Evolutionary conservation across 2,113 vertebrate genomes (phyloP), one percentile per base, ranked within the genome.

Genomic region (Osmerus mordax): DNA sequence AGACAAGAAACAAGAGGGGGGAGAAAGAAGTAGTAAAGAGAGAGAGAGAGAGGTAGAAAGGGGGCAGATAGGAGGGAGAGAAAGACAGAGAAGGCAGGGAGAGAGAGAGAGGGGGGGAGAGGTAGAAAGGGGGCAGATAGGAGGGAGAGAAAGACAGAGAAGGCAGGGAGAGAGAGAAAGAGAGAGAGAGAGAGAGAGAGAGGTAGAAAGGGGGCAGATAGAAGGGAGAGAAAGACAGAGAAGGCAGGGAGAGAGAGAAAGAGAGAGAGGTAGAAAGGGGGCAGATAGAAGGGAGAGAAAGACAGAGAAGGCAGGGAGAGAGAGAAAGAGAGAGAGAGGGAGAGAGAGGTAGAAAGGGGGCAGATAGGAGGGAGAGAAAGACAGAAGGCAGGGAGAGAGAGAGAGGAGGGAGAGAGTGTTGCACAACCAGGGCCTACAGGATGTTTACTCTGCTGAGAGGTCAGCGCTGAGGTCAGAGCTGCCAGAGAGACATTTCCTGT

Each of bases 391-490:
- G n/a, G n/a, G n/a, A n/a, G n/a, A n/a, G 65, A 71, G 74, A 78
- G 72, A 61, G 12, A 41, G n/a, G 28, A 29, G 18, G 3, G 21
- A 23, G 14, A 59, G 7, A 12, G 53, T 36, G 73, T 56, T 70
- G 21, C 58, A 16, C 66, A 74, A 74, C 29, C 1, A 21, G 56
- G 71, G 65, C 28, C 65, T 56, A 70, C 19, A 73, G 62, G 63
- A 73, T 70, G 73, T 78, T 73, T 72, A 67, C 67, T 51, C 56
- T 65, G 21, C 77, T 70, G 25, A 59, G 58, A 23, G 23, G 1
- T 23, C 23, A 23, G 23, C 23, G 23, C 23, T 23, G 23, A 70
- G 67, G 25, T 70, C 73, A 78, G n/a, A 9, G 36, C 18, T 54
- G 63, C 51, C 56, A 65, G 66, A 68, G 54, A 70, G 14, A 62